Evolutionary conservation across 2,113 vertebrate genomes (phyloP), one percentile per base, ranked within the genome.

Genomic region (Otis tarda): DNA sequence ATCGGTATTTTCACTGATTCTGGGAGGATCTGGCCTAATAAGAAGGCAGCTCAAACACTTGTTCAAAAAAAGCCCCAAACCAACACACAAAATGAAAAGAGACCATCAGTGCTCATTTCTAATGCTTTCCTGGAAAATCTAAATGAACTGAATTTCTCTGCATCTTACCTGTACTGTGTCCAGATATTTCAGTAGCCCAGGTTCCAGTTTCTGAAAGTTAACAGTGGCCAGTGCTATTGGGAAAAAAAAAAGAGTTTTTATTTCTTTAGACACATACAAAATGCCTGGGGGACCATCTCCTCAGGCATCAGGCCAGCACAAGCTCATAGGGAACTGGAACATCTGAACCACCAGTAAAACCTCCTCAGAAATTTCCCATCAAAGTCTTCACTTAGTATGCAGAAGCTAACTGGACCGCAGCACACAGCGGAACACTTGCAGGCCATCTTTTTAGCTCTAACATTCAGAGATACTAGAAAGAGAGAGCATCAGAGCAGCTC

Each of bases 141-240:
- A 64, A 21, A 19, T 21, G 39, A 57, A 55, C 33, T 41, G 65
- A 86, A 23, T 8, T 39, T 14, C 79, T 22, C 15, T 74, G 50
- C 60, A 65, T 24, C 95, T 98, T 88, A 99, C 99, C 98, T 98
- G 98, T 6, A 98, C 37, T 8, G 94, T 84, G 43, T 95, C 97
- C 73, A 99, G 98, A 37, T 98, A 98, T 53, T 97, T 96, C 93
- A 98, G 89, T 37, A 98, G 89, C 80, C 96, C 98, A 14, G 96
- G 94, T 61, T 98, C 98, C 49, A 99, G 85, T 69, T 98, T 99
- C 97, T 99, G 98, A 30, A 99, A 97, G 96, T 99, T 99, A 64
- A 99, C 86, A 78, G 99, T 98, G 89, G 98, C 98, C 98, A 99
- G 90, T 31, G 97, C 98, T 98, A 41, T 55, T 43, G 73, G 68